Base-by-base conservation (phyloP, 1,140 invertebrate species). In the Apis mellifera region DNA sequence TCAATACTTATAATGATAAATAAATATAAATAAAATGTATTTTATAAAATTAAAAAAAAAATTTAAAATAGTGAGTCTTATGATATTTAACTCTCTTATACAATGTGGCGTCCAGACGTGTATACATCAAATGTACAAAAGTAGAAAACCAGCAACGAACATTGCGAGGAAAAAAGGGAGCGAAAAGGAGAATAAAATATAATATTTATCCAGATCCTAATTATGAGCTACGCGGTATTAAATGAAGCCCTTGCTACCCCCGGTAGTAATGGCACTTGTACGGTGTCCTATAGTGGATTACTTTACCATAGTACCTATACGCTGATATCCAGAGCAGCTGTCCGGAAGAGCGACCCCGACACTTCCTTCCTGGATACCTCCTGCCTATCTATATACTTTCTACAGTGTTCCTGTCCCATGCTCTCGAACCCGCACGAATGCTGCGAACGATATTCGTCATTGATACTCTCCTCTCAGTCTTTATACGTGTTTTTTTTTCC, bases 261-360 rank as follows among this genome's bases (percentile, higher is more conserved):
- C 82, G 78, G 85, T 84, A 89, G 90, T 91, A 93, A 92, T 93
- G 91, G 92, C 92, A 94, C 92, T 94, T 93, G 92, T 93, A 90
- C 83, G 92, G 88, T 89, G 88, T 94, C 93, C 89, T 91, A 92
- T 92, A 91, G 90, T 93, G 92, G 92, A 94, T 93, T 93, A 93
- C 91, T 93, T 93, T 92, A 93, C 92, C 88, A 86, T 89, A 88
- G 90, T 89, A 86, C 83, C 87, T 92, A 81, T 84, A 86, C 74
- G 72, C 78, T 89, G 86, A 92, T 90, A 93, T 90, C 90, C 88
- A 90, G 90, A 89, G 90, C 92, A 94, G 92, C 93, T 93, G 92
- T 87, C 93, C 92, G 93, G 93, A 94, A 93, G 93, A 93, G 90
- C 90, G 91, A 94, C 93, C 93, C 86, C 93, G 93, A 93, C 90